phyloP scores from a whole-genome alignment of 2,888 invertebrate genomes.

The Steinernema carpocapsae region DNA sequence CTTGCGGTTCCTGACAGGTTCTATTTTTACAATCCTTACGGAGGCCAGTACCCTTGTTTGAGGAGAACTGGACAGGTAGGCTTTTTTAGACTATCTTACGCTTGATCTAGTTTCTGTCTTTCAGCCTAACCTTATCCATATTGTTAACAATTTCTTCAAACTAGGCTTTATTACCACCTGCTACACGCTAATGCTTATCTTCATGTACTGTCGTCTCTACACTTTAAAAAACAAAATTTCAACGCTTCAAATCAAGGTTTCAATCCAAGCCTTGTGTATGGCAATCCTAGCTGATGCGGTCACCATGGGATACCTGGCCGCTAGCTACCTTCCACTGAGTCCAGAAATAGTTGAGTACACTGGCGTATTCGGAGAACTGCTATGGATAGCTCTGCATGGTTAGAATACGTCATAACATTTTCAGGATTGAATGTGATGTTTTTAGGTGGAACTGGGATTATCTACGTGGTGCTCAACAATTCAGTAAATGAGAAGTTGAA shows the following conservation, averaged over 20 bases:
- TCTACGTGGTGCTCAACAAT: not conserved
- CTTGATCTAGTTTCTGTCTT: not conserved
- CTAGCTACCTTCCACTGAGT: not conserved
- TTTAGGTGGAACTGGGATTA: not conserved
- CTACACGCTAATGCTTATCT: not conserved
- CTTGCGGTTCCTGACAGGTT: not conserved
- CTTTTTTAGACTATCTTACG: too few species aligned
- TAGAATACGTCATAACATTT: not conserved
- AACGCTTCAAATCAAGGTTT: not conserved
- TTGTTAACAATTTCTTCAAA: slow-evolving; percentile 15
- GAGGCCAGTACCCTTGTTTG: not conserved
- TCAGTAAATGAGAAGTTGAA: not conserved
- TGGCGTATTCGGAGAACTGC: not conserved
- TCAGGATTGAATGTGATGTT: not conserved
- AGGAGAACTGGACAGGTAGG: not conserved
- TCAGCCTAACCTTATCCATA: not conserved
- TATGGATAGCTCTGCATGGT: not conserved
- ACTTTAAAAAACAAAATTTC: not conserved
- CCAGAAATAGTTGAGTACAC: not conserved
- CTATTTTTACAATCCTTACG: not conserved
- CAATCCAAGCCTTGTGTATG: not conserved
- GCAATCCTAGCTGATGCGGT: not conserved
- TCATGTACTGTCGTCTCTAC: not conserved
- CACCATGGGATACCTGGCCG: not conserved
- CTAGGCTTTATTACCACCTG: not conserved